A percentile compares a stretch with the other conserved stretches of the same genome.
Evolutionary conservation across 2,797 vertebrate genomes (phyloP).

Genomic region (Pteronotus mesoamericanus): DNA sequence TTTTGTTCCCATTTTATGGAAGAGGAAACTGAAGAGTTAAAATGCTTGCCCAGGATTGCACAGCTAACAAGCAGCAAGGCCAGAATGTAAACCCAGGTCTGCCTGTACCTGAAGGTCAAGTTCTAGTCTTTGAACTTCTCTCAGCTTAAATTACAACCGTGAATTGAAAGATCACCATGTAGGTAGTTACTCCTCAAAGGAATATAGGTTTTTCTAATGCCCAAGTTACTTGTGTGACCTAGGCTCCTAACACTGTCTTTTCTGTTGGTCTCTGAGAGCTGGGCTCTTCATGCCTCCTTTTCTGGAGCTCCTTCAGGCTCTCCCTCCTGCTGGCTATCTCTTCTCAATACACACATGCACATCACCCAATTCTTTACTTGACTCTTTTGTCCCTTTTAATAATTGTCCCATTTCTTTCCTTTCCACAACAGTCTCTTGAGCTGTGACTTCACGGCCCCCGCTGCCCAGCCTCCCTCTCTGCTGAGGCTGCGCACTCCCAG

Average conservation of each 20-base stretch:
- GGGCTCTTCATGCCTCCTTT: not conserved
- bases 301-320: not conserved
- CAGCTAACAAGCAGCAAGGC: not conserved
- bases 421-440: not conserved
- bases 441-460: not conserved
- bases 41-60: not conserved
- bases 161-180: not conserved
- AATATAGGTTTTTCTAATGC: not conserved
- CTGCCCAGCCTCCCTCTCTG: too few species aligned
- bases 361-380: not conserved
- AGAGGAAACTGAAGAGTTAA: not conserved
- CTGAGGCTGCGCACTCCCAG: fast-evolving
- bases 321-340: not conserved
- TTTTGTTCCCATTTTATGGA: not conserved
- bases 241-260: fast-evolving
- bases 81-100: not conserved
- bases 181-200: not conserved
- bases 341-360: too few species aligned
- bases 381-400: not conserved
- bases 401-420: not conserved
- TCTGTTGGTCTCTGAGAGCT: not conserved
- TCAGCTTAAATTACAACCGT: not conserved
- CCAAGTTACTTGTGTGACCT: not conserved
- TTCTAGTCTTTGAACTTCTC: not conserved
- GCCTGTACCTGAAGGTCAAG: not conserved